phyloP scores from a whole-genome alignment of 2,113 vertebrate genomes.

The Notarius lentiginosus region DNA sequence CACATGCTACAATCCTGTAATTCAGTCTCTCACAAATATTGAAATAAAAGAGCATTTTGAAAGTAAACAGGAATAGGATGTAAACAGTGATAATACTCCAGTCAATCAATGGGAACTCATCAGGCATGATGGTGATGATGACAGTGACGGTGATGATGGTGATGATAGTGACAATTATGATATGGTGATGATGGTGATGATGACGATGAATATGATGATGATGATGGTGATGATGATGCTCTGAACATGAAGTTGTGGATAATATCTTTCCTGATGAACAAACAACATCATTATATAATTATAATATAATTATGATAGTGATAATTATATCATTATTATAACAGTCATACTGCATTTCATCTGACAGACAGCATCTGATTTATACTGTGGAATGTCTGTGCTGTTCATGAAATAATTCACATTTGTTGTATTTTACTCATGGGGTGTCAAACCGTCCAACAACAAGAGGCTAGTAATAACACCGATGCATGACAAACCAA shows the following conservation, averaged over 20 bases:
- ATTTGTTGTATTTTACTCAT: not conserved
- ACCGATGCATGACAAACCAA: conserved; percentile 6
- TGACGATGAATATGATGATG: not conserved
- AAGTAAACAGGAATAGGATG: not conserved
- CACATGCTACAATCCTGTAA: not conserved
- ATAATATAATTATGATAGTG: not conserved
- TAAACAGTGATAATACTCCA: not conserved
- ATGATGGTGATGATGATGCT: not conserved
- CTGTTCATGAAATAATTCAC: not conserved
- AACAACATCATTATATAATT: not conserved
- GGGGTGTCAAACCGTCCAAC: not conserved
- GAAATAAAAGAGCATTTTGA: not conserved
- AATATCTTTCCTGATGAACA: not conserved
- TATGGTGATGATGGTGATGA: not conserved
- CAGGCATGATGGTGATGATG: not conserved
- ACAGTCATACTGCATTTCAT: not conserved
- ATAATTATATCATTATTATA: not conserved
- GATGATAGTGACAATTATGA: not conserved
- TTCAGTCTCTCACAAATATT: not conserved
- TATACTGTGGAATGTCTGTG: not conserved
- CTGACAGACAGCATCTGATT: not conserved
- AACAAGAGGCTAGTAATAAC: not conserved
- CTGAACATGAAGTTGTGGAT: not conserved
- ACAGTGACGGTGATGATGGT: not conserved
- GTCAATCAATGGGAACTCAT: not conserved